phyloP scores from a whole-genome alignment of 1,140 invertebrate species.

The Telenomus remus region DNA sequence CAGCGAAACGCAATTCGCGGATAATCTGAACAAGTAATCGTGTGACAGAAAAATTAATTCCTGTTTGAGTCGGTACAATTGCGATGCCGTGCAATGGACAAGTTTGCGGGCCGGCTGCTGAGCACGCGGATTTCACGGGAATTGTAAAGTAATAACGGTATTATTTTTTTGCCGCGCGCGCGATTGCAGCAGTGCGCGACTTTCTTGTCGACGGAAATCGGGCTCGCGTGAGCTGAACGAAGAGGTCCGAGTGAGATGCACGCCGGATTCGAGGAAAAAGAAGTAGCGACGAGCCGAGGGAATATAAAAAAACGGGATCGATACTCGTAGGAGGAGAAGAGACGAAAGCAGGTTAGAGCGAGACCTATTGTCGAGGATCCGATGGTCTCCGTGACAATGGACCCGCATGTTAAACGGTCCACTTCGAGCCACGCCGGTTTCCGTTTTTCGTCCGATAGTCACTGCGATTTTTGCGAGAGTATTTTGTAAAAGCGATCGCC shows the following conservation, averaged over 20 bases:
- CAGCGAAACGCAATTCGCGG: background rate
- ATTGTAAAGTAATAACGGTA: slow-evolving; percentile 68
- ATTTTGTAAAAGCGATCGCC: slow-evolving; percentile 46
- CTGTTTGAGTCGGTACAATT: slow-evolving; percentile 15
- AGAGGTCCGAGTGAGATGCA: slow-evolving; percentile 35
- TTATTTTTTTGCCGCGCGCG: slow-evolving; percentile 52
- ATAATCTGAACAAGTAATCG: slow-evolving; percentile 16
- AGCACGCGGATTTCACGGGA: slow-evolving; percentile 65
- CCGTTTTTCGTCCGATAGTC: slow-evolving; percentile 57
- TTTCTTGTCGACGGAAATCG: slow-evolving; percentile 54
- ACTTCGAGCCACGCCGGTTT: slow-evolving; percentile 55
- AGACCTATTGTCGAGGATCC: slow-evolving; percentile 65
- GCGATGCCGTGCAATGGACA: slow-evolving; percentile 36
- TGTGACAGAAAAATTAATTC: slow-evolving; percentile 25
- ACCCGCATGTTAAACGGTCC: slow-evolving; percentile 67
- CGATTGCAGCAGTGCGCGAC: slow-evolving; percentile 59
- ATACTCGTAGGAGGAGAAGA: slow-evolving; percentile 57
- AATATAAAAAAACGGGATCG: slow-evolving; percentile 55
- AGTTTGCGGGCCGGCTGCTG: slow-evolving; percentile 39
- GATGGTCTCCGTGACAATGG: slow-evolving; percentile 65
- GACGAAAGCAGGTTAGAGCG: slow-evolving; percentile 56
- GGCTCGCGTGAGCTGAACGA: slow-evolving; percentile 21
- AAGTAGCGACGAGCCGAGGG: slow-evolving; percentile 30
- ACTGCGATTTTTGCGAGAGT: slow-evolving; percentile 40
- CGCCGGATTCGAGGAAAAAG: slow-evolving; percentile 50